Conservation (phyloP, 2,888 invertebrate genomes). For the Pristionchus exspectatus region DNA sequence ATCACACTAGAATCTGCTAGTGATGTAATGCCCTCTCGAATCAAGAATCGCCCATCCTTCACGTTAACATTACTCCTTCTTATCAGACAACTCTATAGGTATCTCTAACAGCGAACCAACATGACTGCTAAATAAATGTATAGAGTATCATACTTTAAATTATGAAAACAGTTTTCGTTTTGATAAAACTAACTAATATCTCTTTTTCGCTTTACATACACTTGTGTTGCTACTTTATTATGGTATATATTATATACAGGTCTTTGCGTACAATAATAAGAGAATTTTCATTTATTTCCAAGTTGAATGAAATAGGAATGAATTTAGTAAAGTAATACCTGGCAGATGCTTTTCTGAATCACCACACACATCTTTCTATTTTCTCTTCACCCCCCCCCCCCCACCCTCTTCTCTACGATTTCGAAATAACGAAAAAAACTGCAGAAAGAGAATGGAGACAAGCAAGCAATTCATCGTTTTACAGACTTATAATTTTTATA, state of each 20-base stretch:
- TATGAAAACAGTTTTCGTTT: background rate
- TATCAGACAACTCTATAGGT: constrained; percentile 11
- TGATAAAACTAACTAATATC: background rate
- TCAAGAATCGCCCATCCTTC: constrained; percentile 24
- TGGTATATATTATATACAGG: background rate
- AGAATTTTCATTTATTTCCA: background rate
- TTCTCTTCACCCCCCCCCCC: background rate
- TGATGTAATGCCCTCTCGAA: constrained; percentile 34
- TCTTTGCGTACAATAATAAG: background rate
- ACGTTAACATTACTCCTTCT: background rate
- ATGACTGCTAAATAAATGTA: constrained; percentile 2
- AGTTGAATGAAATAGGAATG: background rate
- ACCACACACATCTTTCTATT: constrained; percentile 1
- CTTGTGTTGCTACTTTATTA: background rate
- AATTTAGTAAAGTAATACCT: constrained; percentile 11
- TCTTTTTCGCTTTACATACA: background rate
- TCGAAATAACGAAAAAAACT: background rate
- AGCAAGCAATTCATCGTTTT: background rate
- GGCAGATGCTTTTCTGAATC: constrained; percentile 11
- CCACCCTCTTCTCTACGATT: background rate
- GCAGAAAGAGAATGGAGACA: background rate
- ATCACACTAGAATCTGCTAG: constrained; percentile 40
- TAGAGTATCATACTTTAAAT: background rate
- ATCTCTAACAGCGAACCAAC: background rate
- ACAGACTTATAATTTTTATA: too few relatives aligned